A percentile compares a stretch with the other conserved stretches of the same genome.
phyloP scores from a whole-genome alignment of 1,140 invertebrate genomes.

The Diorhabda elongata region DNA sequence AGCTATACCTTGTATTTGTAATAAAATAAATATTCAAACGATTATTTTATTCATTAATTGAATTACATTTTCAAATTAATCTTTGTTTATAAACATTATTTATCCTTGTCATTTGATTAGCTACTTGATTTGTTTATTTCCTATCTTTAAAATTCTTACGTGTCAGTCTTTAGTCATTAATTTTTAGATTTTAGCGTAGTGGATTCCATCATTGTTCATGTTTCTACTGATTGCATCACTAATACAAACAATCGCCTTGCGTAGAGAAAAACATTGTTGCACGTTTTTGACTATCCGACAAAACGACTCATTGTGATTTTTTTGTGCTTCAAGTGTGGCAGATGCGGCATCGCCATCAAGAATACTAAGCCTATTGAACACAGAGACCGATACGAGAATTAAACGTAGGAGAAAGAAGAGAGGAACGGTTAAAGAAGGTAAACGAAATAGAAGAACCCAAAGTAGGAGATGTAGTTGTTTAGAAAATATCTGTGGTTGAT shows the following conservation, averaged over 20 bases:
- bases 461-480: slow-evolving; percentile 30
- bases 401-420: not conserved
- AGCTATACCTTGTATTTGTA: no score
- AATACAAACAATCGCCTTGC: slow-evolving; percentile 28
- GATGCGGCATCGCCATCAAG: slow-evolving; percentile 16
- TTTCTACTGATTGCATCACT: slow-evolving; percentile 34
- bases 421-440: slow-evolving; percentile 12
- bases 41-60: no score
- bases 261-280: slow-evolving; percentile 27
- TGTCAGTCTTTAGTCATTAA: slow-evolving; percentile 5
- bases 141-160: not conserved
- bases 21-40: no score
- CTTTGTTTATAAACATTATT: no score
- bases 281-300: slow-evolving; percentile 21
- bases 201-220: slow-evolving; percentile 10
- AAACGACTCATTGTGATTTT: slow-evolving; percentile 31
- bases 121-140: no score
- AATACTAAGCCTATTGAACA: not conserved
- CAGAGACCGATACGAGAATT: slow-evolving; percentile 7
- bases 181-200: slow-evolving; percentile 9
- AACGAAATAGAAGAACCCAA: slow-evolving; percentile 10
- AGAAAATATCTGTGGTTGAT: slow-evolving; percentile 24
- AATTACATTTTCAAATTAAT: no score
- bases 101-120: no score
- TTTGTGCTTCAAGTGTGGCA: slow-evolving; percentile 34